These are phyloP conservation scores for Ischnura elegans DNA, from an alignment of 2,888 invertebrate genomes.

Conservation along the genomic window DNA sequence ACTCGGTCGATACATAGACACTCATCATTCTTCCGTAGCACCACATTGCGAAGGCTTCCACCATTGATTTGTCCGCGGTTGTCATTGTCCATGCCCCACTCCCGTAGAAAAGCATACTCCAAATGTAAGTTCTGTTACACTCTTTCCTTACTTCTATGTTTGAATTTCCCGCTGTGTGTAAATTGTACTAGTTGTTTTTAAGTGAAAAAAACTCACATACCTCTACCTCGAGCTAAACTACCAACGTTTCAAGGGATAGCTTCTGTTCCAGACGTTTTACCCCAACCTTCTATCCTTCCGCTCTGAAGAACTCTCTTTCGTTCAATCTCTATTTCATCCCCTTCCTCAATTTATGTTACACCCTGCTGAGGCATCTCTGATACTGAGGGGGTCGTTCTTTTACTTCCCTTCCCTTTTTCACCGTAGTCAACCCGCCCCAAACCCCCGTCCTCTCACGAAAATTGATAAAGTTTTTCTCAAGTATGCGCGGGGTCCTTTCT, in stretches of 20 bases:
- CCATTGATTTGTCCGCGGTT: too few species aligned
- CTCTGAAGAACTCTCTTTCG: not conserved
- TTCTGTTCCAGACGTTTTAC: not conserved
- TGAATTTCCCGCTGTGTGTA: too few species aligned
- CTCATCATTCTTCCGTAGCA: too few species aligned
- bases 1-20: too few species aligned
- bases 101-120: too few species aligned
- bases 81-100: too few species aligned
- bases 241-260: not conserved
- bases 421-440: not conserved
- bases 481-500: conserved; percentile 42
- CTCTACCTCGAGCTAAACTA: too few species aligned
- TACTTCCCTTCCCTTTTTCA: not conserved
- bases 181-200: too few species aligned
- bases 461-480: conserved; percentile 59
- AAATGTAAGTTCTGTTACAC: too few species aligned
- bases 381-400: not conserved
- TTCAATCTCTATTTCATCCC: not conserved
- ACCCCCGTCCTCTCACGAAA: not conserved
- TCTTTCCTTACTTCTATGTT: too few species aligned
- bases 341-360: not conserved
- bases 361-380: not conserved
- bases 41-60: too few species aligned
- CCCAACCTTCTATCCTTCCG: not conserved
- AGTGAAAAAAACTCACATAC: too few species aligned